Percentiles rank a stretch among this genome's conserved stretches.
These are phyloP conservation scores for Umimayanthus chanpuru DNA, from an alignment of 92 coral and sea anemone genomes.

Conservation along the genomic window DNA sequence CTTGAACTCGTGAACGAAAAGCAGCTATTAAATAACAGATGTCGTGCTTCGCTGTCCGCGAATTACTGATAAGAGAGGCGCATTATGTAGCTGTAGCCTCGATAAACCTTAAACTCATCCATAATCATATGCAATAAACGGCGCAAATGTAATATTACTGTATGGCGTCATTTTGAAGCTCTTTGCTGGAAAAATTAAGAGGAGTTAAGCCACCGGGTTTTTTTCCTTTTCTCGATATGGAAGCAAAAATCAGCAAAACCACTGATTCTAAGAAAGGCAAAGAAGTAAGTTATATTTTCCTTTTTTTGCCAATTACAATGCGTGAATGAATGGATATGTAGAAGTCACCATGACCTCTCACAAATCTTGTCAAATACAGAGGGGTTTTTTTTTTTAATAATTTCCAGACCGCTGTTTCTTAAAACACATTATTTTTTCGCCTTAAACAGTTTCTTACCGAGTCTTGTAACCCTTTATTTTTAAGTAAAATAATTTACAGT, in stretches of 20 bases:
- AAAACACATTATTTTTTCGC: not conserved
- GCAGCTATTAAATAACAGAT: conserved; percentile 29
- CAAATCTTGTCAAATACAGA: not conserved
- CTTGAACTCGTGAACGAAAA: not conserved
- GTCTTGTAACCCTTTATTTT: not conserved
- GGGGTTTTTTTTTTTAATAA: not conserved
- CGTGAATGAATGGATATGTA: not conserved
- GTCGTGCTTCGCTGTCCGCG: conserved; percentile 12
- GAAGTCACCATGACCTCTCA: not conserved
- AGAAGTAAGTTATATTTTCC: conserved; percentile 11
- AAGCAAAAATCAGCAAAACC: not conserved
- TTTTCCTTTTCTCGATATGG: conserved; percentile 8
- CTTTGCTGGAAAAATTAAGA: not conserved
- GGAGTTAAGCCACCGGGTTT: not conserved
- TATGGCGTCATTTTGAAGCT: not conserved
- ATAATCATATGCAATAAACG: conserved; percentile 19
- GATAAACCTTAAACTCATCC: conserved; percentile 9
- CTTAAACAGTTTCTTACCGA: not conserved
- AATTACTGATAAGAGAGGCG: conserved; percentile 13
- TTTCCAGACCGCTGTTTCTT: not conserved
- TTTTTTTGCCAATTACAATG: not conserved
- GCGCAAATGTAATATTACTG: not conserved
- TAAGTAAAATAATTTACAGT: not conserved
- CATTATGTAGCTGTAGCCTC: conserved; percentile 3
- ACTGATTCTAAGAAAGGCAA: not conserved